phyloP scores from a whole-genome alignment of 2,113 vertebrate genomes.

The Ictalurus punctatus region DNA sequence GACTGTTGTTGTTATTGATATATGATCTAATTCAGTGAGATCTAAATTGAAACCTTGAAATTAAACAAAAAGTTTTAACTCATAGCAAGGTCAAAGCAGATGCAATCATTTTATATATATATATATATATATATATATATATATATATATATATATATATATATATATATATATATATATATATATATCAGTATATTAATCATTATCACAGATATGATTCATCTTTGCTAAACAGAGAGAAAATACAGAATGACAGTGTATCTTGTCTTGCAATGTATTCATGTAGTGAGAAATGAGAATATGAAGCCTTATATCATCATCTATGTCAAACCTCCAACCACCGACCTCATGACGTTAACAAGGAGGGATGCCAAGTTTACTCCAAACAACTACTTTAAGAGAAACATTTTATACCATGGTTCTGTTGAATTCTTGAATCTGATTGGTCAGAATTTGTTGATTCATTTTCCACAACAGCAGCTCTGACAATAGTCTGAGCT shows the following conservation, averaged over 20 bases:
- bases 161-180: no score
- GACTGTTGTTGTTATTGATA: no score
- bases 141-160: no score
- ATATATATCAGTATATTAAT: neutral
- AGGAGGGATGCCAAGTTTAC: constrained; percentile 79
- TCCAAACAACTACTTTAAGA: constrained; percentile 77
- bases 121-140: no score
- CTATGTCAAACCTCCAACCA: constrained; percentile 82
- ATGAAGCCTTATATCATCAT: constrained; percentile 85
- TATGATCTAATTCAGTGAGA: no score
- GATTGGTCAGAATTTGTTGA: neutral
- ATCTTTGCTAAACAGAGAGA: neutral
- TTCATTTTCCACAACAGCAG: neutral
- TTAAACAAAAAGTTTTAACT: no score
- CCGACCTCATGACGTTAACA: constrained; percentile 78
- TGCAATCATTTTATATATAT: no score
- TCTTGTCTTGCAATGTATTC: constrained; percentile 66
- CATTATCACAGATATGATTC: neutral
- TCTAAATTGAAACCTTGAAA: no score
- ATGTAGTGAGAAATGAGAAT: constrained; percentile 75
- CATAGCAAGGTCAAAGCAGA: no score
- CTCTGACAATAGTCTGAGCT: neutral
- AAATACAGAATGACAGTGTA: neutral
- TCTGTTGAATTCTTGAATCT: constrained; percentile 3
- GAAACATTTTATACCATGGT: constrained; percentile 40